These are phyloP conservation scores for Trinorchestia longiramus DNA, from an alignment of 1,140 invertebrate species.

Conservation along the genomic window DNA sequence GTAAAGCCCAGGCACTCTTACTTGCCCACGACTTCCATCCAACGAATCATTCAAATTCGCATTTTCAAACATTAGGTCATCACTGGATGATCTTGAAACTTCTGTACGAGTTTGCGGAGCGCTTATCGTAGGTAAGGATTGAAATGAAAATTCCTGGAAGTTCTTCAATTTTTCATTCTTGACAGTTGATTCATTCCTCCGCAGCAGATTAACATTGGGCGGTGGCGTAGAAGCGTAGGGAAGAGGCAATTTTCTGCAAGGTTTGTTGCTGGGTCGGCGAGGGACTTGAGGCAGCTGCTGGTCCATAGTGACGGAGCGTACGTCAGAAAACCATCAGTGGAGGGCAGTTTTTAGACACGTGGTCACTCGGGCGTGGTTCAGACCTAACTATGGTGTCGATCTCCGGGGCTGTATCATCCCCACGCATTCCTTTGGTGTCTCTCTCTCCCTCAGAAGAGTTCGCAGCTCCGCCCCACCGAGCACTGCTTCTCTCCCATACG, in stretches of 20 bases:
- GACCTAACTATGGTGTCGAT: slow-evolving; percentile 43
- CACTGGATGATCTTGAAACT: not conserved
- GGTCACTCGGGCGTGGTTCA: slow-evolving; percentile 44
- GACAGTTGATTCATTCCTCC: not conserved
- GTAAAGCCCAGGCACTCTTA: not conserved
- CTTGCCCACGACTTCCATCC: not conserved
- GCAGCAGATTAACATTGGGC: not conserved
- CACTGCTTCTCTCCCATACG: not conserved
- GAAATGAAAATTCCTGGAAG: not conserved
- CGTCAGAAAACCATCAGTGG: not conserved
- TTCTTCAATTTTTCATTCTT: not conserved
- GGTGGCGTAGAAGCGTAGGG: not conserved
- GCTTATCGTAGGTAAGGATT: not conserved
- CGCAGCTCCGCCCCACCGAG: not conserved
- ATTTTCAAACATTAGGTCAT: not conserved
- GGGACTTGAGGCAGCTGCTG: not conserved
- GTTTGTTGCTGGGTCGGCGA: not conserved
- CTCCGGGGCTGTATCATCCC: slow-evolving; percentile 23
- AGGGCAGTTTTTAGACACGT: slow-evolving; percentile 45
- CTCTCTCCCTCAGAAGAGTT: not conserved
- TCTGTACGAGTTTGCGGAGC: not conserved
- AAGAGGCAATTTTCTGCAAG: not conserved
- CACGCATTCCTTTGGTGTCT: slow-evolving; percentile 35
- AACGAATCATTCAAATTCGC: not conserved
- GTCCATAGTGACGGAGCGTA: not conserved